Evolutionary conservation across 35 echinoderm and acorn worm genomes (phyloP).

Genomic region (Apostichopus parvimensis): DNA sequence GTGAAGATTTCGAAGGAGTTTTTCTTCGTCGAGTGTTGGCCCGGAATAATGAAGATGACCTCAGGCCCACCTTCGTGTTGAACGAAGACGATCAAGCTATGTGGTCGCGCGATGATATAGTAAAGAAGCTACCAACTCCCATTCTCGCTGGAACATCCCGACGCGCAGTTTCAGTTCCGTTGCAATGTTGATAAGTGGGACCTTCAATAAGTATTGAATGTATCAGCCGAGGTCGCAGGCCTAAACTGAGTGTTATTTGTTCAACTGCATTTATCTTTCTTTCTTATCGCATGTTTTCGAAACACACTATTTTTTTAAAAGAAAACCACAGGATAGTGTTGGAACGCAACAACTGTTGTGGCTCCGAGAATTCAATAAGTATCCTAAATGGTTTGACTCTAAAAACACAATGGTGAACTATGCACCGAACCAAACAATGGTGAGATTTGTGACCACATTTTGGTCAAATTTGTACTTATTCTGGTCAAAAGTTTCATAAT

Average conservation of each 20-base stretch:
- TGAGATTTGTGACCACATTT: too few species aligned
- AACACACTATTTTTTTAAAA: background rate
- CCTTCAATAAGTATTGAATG: background rate
- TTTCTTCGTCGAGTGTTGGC: slow-evolving; percentile 63
- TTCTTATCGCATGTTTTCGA: background rate
- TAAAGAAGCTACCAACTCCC: slow-evolving; percentile 56
- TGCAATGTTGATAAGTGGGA: background rate
- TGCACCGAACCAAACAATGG: too few species aligned
- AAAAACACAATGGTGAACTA: too few species aligned
- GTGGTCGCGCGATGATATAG: slow-evolving; percentile 48
- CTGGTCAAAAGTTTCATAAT: too few species aligned
- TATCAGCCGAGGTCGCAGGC: background rate
- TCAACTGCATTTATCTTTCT: slow-evolving; percentile 3
- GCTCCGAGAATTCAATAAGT: too few species aligned
- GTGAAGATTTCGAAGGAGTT: slow-evolving; percentile 51
- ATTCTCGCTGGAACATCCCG: slow-evolving; percentile 37
- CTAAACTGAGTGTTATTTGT: background rate
- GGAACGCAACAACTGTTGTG: background rate
- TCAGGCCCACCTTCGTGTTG: slow-evolving; percentile 36
- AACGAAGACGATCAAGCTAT: slow-evolving; percentile 59
- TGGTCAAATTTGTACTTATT: too few species aligned
- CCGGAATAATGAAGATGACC: background rate
- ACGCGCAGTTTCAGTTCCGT: slow-evolving; percentile 15
- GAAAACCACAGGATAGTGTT: background rate
- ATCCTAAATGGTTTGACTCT: too few species aligned